Conservation (phyloP, 2,888 invertebrate genomes). For the Sympetrum striolatum region DNA sequence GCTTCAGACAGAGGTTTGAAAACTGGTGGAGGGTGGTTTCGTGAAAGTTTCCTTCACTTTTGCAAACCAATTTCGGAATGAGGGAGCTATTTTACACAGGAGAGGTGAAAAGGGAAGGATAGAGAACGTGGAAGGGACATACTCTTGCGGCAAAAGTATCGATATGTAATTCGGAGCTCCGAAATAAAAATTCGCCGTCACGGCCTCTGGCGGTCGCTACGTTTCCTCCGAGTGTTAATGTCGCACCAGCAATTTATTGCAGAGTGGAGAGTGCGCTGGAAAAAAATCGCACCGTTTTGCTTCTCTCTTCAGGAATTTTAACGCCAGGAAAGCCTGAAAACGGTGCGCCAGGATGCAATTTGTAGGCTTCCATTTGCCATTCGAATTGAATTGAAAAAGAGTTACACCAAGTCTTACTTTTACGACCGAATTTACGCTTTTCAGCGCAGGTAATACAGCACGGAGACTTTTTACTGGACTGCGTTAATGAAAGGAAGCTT, state of each 20-base stretch:
- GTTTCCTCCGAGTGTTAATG: neutral
- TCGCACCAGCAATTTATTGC: neutral
- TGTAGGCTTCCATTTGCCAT: neutral
- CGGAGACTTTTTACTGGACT: neutral
- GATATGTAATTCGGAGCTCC: neutral
- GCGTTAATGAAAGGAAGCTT: neutral
- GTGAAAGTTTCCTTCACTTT: too few species aligned
- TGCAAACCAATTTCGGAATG: too few species aligned
- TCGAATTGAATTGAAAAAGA: neutral
- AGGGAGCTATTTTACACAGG: too few species aligned
- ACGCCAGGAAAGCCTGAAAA: neutral
- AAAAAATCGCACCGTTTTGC: neutral
- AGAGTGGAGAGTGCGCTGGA: neutral
- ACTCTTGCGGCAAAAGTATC: neutral
- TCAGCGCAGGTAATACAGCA: neutral
- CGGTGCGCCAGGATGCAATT: neutral
- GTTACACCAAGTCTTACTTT: neutral
- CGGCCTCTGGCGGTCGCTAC: neutral
- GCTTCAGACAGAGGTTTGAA: too few species aligned
- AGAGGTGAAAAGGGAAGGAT: too few species aligned
- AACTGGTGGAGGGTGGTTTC: too few species aligned
- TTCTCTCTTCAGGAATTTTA: neutral
- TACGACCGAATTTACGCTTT: neutral
- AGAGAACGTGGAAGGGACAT: too few species aligned
- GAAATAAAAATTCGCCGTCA: neutral